Evolutionary conservation across 2,888 invertebrate genomes (phyloP).

Genomic region (Malachius bipustulatus): DNA sequence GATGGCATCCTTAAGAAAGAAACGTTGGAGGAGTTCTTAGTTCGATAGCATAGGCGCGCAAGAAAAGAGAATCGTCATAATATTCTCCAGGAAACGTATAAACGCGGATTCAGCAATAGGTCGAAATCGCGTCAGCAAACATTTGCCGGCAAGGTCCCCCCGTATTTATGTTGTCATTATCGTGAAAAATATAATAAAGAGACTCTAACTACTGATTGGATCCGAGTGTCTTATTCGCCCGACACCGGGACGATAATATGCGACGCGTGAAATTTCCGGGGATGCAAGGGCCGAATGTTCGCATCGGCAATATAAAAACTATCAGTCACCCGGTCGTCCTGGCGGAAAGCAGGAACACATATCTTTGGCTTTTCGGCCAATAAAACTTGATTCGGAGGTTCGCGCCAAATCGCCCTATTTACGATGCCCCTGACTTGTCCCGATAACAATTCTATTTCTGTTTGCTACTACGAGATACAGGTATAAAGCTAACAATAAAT

Average conservation of each 20-base stretch:
- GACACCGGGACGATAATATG: constrained; percentile 22
- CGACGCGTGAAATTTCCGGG: constrained; percentile 18
- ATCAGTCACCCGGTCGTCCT: constrained; percentile 30
- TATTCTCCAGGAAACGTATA: no score
- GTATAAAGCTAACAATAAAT: constrained; percentile 17
- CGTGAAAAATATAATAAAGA: constrained; percentile 27
- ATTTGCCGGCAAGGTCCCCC: constrained; percentile 30
- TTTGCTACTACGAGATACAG: constrained; percentile 16
- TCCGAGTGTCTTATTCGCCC: constrained; percentile 33
- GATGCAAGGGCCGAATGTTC: constrained; percentile 15
- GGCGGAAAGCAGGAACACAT: constrained; percentile 34
- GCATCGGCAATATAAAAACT: constrained; percentile 30
- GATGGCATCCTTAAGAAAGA: no score
- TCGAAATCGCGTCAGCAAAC: no score
- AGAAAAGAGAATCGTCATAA: no score
- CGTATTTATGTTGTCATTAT: constrained; percentile 25
- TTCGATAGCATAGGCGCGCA: no score
- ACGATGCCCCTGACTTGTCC: constrained; percentile 29
- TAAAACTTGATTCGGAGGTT: constrained; percentile 44
- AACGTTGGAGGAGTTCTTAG: no score
- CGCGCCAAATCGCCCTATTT: constrained; percentile 33
- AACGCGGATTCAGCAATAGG: no score
- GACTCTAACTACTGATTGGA: constrained; percentile 38
- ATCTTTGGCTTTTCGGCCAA: constrained; percentile 50
- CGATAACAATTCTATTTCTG: constrained; percentile 35